Conservation (phyloP, 2,888 invertebrate genomes). For the Nymphalis polychloros region DNA sequence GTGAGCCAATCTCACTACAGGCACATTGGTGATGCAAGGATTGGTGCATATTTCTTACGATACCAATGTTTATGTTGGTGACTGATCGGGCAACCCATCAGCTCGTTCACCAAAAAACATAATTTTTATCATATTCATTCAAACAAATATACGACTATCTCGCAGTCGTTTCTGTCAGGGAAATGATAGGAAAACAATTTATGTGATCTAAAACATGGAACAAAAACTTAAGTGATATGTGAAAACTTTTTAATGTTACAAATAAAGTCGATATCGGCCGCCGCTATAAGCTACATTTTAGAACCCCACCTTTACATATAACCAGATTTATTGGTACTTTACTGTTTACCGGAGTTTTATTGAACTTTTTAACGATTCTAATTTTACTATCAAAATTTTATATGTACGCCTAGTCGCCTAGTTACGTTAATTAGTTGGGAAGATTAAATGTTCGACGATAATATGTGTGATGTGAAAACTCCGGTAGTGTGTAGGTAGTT, state of each 20-base stretch:
- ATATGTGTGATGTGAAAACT: constrained; percentile 19
- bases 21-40: no score
- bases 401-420: constrained; percentile 52
- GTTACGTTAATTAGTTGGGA: constrained; percentile 69
- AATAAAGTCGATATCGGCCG: constrained; percentile 38
- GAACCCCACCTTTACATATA: constrained; percentile 51
- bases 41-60: no score
- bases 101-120: no score
- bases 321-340: constrained; percentile 62
- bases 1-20: no score
- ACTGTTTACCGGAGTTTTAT: constrained; percentile 54
- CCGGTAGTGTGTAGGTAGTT: constrained; percentile 4
- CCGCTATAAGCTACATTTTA: constrained; percentile 16
- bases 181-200: constrained; percentile 11
- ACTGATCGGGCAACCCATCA: no score
- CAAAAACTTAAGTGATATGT: constrained; percentile 30
- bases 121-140: background rate
- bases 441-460: constrained; percentile 56
- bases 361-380: constrained; percentile 67
- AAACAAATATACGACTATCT: background rate
- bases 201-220: constrained; percentile 17
- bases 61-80: no score
- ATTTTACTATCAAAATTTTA: constrained; percentile 61
- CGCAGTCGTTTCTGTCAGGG: background rate
- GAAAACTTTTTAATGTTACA: constrained; percentile 39